Evolutionary conservation across 2,888 invertebrate species (phyloP), one percentile per base, ranked within the genome.

Genomic region (Pollenia labialis): DNA sequence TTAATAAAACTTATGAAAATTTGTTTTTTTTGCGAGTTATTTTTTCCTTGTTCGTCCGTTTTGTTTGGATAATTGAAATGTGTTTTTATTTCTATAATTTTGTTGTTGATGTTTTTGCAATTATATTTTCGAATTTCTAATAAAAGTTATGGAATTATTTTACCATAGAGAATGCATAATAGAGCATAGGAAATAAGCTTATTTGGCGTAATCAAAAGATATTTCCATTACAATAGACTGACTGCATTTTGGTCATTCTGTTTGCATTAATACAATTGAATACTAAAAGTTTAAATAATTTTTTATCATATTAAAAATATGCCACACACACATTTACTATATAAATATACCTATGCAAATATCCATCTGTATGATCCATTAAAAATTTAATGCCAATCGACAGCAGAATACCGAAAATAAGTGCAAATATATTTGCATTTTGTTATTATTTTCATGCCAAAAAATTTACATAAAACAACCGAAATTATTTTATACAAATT

Each of bases 1-100:
- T 80, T 80, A 54, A 85, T 80, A 71, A 62, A 85, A 80, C 69
- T 62, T 80, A 79, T 79, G 50, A 58, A 84, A 74, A 68, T 32
- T 18, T 72, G 7, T 74, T 79, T 52, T 72, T 48, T 79, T 79
- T 84, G n/a, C 50, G 64, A 42, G 14, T 50, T 16, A 23, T 44
- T 32, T 44, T 23, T 50, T 50, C 14, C 11, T 11, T 48, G 8
- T 48, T 40, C 14, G 14, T 10, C n/a, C 50, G 16, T 64, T 60
- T 14, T 50, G 16, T 56, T 60, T 40, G 1, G 11, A 48, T 32
- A 48, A 74, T 16, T 74, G 74, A 32, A 74, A 58, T 62, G 32
- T 76, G 8, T 54, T 52, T 1, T 12, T 66, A 23, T 14, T 18
- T 10, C 40, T 66, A 40, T 16, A 7, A 50, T 32, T 58, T 50